Evolutionary conservation across 2,113 vertebrate species (phyloP), one percentile per base, ranked within the genome.

Genomic region (Rhinopithecus roxellana): DNA sequence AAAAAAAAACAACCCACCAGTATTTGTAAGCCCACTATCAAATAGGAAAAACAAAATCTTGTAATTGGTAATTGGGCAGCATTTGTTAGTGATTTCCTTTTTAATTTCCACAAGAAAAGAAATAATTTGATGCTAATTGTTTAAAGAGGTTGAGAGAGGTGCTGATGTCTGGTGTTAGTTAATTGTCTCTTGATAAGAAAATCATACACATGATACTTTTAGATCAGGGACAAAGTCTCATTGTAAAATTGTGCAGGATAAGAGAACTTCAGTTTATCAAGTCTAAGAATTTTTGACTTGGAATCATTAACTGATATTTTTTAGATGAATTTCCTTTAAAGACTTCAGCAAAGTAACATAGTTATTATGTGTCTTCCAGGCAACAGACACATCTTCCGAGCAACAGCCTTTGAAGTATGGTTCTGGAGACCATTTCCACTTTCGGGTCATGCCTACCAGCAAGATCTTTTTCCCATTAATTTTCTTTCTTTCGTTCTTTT

Each of bases 81-180:
- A 94, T 52, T 74, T 88, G 27, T 61, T 79, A 79, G 27, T 95
- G 80, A 93, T 81, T 93, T 96, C 64, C 72, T 92, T 78, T 97
- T 78, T 23, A 79, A 83, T 74, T 94, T 96, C 61, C 85, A 45
- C 59, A 87, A 90, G 52, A 97, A 80, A 87, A 90, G 45, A 89
- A 89, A 90, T 78, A 83, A 94, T 75, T 93, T 69, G 48, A 74
- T 48, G 86, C 25, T 85, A 80, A 90, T 80, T 95, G 27, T 92
- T 95, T 92, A 61, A 92, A 80, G 38, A 79, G 8, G 12, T 32
- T n/a, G 30, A 84, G 40, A 92, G 52, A 90, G 20, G 32, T 50
- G 30, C 30, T 48, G 30, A 40, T 30, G 64, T 93, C 75, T 5
- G 3, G 38, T 86, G 43, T 52, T 83, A 48, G 18, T 25, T 95